Evolutionary conservation across 2,113 vertebrate genomes (phyloP).

Genomic region (Mormyrus iriodes): DNA sequence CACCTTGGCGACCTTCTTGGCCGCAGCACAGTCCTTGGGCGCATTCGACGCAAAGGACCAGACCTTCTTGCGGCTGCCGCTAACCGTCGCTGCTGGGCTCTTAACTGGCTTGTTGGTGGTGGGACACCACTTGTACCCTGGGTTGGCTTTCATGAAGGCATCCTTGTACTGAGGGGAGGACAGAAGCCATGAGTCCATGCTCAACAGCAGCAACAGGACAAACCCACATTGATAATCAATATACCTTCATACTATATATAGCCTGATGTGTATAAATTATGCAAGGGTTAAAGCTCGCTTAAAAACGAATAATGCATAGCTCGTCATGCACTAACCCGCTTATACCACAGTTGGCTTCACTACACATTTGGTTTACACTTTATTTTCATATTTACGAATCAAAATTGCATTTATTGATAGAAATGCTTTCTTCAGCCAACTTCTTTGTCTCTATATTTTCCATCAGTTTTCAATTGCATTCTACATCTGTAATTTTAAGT

Average conservation of each 20-base stretch:
- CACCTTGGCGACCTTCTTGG: slow-evolving; percentile 75
- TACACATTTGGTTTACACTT: background rate
- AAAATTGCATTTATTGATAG: background rate
- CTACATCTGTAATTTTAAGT: too few species aligned
- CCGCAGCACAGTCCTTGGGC: slow-evolving; percentile 75
- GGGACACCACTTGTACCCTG: slow-evolving; percentile 98
- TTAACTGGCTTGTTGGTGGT: slow-evolving; percentile 94
- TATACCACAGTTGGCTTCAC: background rate
- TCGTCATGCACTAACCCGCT: background rate
- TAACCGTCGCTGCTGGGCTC: slow-evolving; percentile 69
- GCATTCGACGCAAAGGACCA: slow-evolving; percentile 81
- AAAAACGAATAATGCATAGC: background rate
- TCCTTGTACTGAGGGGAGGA: slow-evolving; percentile 83
- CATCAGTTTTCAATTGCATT: background rate
- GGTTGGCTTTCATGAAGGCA: slow-evolving; percentile 98
- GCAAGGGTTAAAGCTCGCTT: background rate
- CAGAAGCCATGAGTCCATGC: slow-evolving; percentile 19
- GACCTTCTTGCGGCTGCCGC: slow-evolving; percentile 79
- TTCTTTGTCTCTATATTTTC: background rate
- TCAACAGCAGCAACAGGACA: background rate
- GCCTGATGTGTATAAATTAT: background rate
- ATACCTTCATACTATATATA: background rate
- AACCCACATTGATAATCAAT: background rate
- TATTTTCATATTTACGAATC: background rate
- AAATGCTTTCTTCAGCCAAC: background rate